phyloP scores from a whole-genome alignment of 2,888 invertebrate genomes.

The Oscheius sp. region DNA sequence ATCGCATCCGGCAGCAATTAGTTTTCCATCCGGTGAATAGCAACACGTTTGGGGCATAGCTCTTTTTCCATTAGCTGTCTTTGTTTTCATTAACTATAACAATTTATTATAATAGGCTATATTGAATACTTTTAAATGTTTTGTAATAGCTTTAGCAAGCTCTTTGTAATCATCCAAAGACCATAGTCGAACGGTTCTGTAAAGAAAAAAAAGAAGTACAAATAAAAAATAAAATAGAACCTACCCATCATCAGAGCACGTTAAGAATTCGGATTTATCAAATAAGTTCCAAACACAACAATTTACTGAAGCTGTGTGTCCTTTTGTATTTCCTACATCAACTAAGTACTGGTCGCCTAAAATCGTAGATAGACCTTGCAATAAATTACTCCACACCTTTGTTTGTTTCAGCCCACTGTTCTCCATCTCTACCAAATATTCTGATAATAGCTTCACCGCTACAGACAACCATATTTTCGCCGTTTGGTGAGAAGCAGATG shows the following conservation, averaged over 20 bases:
- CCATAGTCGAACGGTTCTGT: constrained; percentile 87
- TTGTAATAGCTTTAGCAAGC: constrained; percentile 67
- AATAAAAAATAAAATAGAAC: constrained; percentile 53
- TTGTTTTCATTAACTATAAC: constrained; percentile 61
- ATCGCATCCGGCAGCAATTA: constrained; percentile 87
- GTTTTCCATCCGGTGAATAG: constrained; percentile 73
- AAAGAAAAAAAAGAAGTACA: too few species aligned
- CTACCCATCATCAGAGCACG: constrained; percentile 87
- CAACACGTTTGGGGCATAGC: constrained; percentile 62
- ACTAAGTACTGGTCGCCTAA: constrained; percentile 93
- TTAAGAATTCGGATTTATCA: constrained; percentile 88
- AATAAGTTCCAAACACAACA: constrained; percentile 93
- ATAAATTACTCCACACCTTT: constrained; percentile 38
- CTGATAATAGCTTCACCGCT: constrained; percentile 80
- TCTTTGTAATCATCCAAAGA: constrained; percentile 79
- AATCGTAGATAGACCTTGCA: neutral
- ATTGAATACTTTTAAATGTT: constrained; percentile 52
- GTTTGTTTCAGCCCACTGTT: constrained; percentile 68
- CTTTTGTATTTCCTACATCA: constrained; percentile 91
- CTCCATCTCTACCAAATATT: constrained; percentile 75
- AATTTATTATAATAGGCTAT: neutral
- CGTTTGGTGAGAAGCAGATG: constrained; percentile 89
- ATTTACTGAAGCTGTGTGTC: constrained; percentile 90
- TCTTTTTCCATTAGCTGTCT: constrained; percentile 63
- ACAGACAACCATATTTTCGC: constrained; percentile 89